These are phyloP conservation scores for Nymphalis io DNA, from an alignment of 1,140 invertebrate genomes.

Conservation along the genomic window DNA sequence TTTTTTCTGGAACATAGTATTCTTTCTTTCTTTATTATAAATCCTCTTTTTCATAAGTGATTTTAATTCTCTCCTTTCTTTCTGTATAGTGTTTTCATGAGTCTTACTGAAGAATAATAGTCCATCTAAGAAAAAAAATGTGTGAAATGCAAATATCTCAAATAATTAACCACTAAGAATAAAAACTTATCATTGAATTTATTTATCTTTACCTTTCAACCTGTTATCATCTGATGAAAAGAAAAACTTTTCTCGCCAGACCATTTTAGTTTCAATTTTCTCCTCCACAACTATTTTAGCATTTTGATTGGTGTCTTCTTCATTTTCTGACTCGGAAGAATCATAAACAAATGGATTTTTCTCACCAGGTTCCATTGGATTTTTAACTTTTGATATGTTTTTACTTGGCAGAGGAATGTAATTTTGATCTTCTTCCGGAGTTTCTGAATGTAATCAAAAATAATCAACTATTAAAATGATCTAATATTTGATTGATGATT, in stretches of 20 bases:
- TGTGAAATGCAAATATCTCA: neutral
- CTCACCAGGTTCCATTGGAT: slow-evolving; percentile 66
- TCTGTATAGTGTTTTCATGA: slow-evolving; percentile 57
- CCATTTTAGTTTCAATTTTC: slow-evolving; percentile 53
- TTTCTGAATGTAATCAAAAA: slow-evolving; percentile 9
- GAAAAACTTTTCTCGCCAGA: slow-evolving; percentile 82
- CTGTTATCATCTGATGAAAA: slow-evolving; percentile 79
- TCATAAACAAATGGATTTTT: slow-evolving; percentile 84
- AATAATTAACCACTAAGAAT: no score
- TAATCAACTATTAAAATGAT: neutral
- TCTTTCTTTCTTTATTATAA: slow-evolving; percentile 82
- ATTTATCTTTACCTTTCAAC: slow-evolving; percentile 71
- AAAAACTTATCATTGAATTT: no score
- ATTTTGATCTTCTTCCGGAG: slow-evolving; percentile 20
- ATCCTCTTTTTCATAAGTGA: slow-evolving; percentile 83
- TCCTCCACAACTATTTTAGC: slow-evolving; percentile 33
- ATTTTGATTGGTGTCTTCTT: slow-evolving; percentile 55
- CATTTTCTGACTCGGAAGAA: slow-evolving; percentile 82
- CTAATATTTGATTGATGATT: neutral
- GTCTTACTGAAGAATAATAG: slow-evolving; percentile 80
- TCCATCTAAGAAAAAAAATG: slow-evolving; percentile 73
- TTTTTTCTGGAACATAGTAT: slow-evolving; percentile 77
- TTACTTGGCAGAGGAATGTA: slow-evolving; percentile 52
- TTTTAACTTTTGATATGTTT: slow-evolving; percentile 65
- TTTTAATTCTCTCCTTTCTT: slow-evolving; percentile 82